phyloP scores from a whole-genome alignment of 37 sponge, comb jelly and placozoan species.

The Eunapius fragilis region DNA sequence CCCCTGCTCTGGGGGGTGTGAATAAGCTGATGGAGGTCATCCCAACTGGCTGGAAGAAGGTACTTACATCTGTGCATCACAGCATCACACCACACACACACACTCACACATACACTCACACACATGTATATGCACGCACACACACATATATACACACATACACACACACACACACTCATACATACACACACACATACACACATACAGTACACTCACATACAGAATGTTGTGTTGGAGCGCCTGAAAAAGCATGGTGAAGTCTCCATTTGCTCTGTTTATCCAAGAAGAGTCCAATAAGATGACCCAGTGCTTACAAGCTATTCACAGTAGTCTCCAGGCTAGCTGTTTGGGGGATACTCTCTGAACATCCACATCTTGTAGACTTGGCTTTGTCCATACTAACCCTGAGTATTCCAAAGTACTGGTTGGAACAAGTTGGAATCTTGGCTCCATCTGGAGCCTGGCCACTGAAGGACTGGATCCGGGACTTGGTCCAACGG shows the following conservation, averaged over 20 bases:
- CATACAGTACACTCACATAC: not conserved
- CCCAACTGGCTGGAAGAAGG: constrained; percentile 54
- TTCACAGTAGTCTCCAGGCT: constrained; percentile 20
- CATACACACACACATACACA: not conserved
- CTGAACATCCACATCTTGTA: constrained; percentile 32
- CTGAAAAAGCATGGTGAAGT: constrained; percentile 23
- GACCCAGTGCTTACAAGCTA: constrained; percentile 17
- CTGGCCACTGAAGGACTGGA: constrained; percentile 66
- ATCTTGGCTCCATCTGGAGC: constrained; percentile 42
- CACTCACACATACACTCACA: not conserved
- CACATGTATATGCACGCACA: not conserved
- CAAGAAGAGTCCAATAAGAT: constrained; percentile 31
- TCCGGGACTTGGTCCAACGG: constrained; percentile 50
- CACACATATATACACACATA: not conserved
- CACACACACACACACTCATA: not conserved
- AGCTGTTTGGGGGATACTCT: constrained; percentile 35
- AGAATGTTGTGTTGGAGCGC: constrained; percentile 20
- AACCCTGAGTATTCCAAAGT: constrained; percentile 20
- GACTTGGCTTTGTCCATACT: constrained; percentile 46
- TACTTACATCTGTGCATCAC: not conserved
- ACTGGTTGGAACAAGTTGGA: constrained; percentile 56
- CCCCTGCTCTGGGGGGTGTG: constrained; percentile 15
- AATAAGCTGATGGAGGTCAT: constrained; percentile 32
- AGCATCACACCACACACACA: not conserved
- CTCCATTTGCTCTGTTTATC: constrained; percentile 54